Evolutionary conservation across 2,888 invertebrate species (phyloP).

Genomic region (Zaprionus lineosus): DNA sequence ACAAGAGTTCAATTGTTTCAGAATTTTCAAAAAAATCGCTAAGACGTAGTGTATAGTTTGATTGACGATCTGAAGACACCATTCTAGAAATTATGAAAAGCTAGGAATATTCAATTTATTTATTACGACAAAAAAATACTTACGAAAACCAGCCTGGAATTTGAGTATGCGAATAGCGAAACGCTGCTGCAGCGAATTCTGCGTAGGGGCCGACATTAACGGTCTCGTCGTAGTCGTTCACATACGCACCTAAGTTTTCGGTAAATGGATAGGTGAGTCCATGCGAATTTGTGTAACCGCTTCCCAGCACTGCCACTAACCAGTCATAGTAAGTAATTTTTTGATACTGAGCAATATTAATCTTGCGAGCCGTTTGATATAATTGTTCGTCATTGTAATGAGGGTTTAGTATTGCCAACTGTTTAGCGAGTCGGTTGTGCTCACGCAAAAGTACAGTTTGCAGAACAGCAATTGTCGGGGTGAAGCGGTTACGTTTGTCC

Average conservation of each 20-base stretch:
- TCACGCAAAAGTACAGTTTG: constrained; percentile 83
- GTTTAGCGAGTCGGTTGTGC: constrained; percentile 83
- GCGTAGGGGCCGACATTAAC: constrained; percentile 84
- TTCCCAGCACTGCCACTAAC: constrained; percentile 82
- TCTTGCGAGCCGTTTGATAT: constrained; percentile 83
- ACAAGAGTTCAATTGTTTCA: constrained; percentile 71
- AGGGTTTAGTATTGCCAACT: constrained; percentile 82
- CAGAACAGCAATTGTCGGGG: constrained; percentile 80
- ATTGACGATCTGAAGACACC: constrained; percentile 62
- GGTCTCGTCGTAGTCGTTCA: constrained; percentile 83
- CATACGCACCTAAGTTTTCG: constrained; percentile 72
- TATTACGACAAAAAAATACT: constrained; percentile 40
- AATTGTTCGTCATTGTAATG: constrained; percentile 83
- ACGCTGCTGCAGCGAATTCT: constrained; percentile 85
- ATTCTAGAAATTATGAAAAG: constrained; percentile 46
- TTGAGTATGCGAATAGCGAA: constrained; percentile 85
- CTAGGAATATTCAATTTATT: not conserved
- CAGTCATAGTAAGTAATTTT: constrained; percentile 84
- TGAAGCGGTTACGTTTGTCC: constrained; percentile 81
- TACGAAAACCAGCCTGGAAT: constrained; percentile 84
- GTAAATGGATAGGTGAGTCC: constrained; percentile 63
- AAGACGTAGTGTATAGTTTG: constrained; percentile 72
- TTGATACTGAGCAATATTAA: constrained; percentile 83
- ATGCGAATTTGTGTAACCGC: constrained; percentile 62
- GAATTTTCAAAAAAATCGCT: constrained; percentile 70